A percentile compares a stretch with the other conserved stretches of the same genome.
These are phyloP conservation scores for Molorchus minor DNA, from an alignment of 2,888 invertebrate species.

Conservation along the genomic window DNA sequence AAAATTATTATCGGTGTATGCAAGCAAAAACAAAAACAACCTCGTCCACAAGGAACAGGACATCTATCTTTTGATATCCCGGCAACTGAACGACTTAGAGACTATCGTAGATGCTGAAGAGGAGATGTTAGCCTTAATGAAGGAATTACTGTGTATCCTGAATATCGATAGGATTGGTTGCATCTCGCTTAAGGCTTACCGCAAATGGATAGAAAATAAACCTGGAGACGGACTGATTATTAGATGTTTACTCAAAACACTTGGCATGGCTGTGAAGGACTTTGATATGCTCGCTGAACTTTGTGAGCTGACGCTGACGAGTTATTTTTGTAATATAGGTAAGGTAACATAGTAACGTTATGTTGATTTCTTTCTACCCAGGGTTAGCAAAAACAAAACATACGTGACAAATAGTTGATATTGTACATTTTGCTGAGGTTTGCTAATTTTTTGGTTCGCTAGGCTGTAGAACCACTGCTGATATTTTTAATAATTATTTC, in stretches of 20 bases:
- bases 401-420: no score
- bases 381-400: no score
- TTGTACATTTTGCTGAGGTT: no score
- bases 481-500: no score
- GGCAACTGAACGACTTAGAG: slow-evolving; percentile 67
- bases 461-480: no score
- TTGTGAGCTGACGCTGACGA: slow-evolving; percentile 65
- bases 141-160: slow-evolving; percentile 63
- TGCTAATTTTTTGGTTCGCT: no score
- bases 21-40: slow-evolving; percentile 65
- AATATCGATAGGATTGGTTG: slow-evolving; percentile 57
- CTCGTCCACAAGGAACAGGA: slow-evolving; percentile 64
- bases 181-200: slow-evolving; percentile 55
- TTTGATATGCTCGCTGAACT: slow-evolving; percentile 64
- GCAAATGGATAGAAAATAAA: slow-evolving; percentile 64
- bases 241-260: slow-evolving; percentile 62
- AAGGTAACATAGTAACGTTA: slow-evolving; percentile 28
- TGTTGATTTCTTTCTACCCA: slow-evolving; percentile 23
- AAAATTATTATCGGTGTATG: slow-evolving; percentile 68
- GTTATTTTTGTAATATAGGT: slow-evolving; percentile 68
- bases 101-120: slow-evolving; percentile 60
- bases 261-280: slow-evolving; percentile 63
- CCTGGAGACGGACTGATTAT: slow-evolving; percentile 64
- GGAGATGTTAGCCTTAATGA: slow-evolving; percentile 65
- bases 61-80: slow-evolving; percentile 62